Base-by-base conservation (phyloP, 2,113 vertebrate species). In the Centropus unirufus region DNA sequence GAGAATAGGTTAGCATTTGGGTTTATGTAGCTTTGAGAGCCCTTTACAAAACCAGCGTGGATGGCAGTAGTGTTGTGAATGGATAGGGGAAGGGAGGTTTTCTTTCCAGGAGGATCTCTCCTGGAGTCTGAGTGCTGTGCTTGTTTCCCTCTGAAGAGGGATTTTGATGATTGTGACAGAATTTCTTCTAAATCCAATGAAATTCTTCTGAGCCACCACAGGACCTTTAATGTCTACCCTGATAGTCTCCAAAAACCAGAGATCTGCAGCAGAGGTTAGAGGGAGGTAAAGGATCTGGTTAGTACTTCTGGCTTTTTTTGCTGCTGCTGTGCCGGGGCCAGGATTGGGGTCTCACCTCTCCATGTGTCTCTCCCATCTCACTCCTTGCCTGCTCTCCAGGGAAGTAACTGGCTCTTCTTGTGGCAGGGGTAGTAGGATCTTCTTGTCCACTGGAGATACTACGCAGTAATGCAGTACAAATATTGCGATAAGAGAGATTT, bases 1-100 rank as follows among this genome's bases (percentile, higher is more conserved):
- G 70, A 95, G 83, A 92, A 78, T 42, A 68, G 87, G 92, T 59
- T 73, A 90, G 95, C 92, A 87, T 89, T 70, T 91, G 81, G 49
- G 68, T 86, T 90, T 81, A 36, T 58, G 36, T 66, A 47, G 82
- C 86, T 68, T 75, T 89, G 75, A 78, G 90, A 87, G 92, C 14
- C 8, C 32, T 87, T 69, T 55, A 59, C 73, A 40, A 32, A 89
- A 87, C 26, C 4, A 30, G 83, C 0, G 0, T 64, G 40, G 85
- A 58, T 55, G 73, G 82, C 23, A 39, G 62, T 13, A 55, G n/a
- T 29, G 8, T 44, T 72, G 40, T 27, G 47, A 69, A 42, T 18
- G 51, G 57, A 14, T 7, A 30, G 61, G 40, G 11, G 24, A 69
- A 30, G 10, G 15, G 75, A 10, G 2, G 12, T 62, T 55, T 52